Base-by-base conservation (phyloP, 2,888 invertebrate species). In the Cryptocephalus moraei region DNA sequence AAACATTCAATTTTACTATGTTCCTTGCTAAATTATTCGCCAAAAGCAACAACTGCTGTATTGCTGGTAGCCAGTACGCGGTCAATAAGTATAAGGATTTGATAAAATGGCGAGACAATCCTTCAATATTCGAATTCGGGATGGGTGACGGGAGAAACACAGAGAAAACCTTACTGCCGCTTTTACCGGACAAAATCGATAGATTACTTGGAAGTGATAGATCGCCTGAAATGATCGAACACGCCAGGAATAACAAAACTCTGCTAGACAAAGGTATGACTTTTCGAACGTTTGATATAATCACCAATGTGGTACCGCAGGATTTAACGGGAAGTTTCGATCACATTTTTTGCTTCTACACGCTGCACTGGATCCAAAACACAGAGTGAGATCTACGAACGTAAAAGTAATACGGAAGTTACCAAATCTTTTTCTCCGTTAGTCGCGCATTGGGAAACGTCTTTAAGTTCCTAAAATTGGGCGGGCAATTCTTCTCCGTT, bases 141-240 rank as follows among this genome's bases (percentile, higher is more conserved):
- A 84, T 83, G 50, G 88, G 86, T 0, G 81, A 84, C 38, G 86
- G 86, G 0, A 78, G 80, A 58, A 81, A 86, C 8, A 79, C 82
- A 1, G 73, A 22, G 22, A 32, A 40, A 31, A 9, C 34, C 3
- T 40, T 51, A 10, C 33, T 49, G 10, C 49, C 49, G 4, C 14
- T 40, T 12, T 36, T 51, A 10, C 51, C 49, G 2, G 13, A 43
- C 9, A 11, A 51, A 22, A 44, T 44, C 34, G 46, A 51, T 13
- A 46, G 46, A 32, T 49, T 32, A 31, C 36, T 51, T 11, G 51
- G 51, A 4, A 46, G 38, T 33, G 51, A 51, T 36, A 9, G 47
- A 8, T 44, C 49, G 9, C 4, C n/a, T 34, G 13, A 12, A 12
- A 51, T 51, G 51, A 41, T 51, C 1, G 47, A 45, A 31, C 36